Evolutionary conservation across 2,113 vertebrate genomes (phyloP).

Genomic region (Nipponia nippon): DNA sequence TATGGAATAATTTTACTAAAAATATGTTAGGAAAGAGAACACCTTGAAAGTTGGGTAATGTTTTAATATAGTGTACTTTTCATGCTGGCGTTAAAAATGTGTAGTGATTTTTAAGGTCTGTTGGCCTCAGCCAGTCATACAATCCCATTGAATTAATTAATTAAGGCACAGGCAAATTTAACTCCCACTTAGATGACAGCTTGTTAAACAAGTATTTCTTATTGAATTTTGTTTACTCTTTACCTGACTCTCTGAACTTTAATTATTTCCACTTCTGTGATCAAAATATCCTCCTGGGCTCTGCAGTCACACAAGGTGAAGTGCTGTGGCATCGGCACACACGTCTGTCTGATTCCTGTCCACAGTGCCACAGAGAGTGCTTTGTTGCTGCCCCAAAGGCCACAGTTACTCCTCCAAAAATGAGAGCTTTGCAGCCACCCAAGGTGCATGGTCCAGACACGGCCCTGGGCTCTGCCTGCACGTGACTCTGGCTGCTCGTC

Average conservation of each 20-base stretch:
- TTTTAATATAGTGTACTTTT: neutral
- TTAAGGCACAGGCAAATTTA: neutral
- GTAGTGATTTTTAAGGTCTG: neutral
- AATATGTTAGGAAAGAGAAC: neutral
- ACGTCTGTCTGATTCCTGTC: neutral
- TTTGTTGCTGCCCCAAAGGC: neutral
- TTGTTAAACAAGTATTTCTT: neutral
- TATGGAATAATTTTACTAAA: neutral
- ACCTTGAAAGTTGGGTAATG: neutral
- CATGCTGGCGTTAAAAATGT: neutral
- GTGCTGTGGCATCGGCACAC: fast-evolving
- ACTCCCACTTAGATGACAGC: neutral
- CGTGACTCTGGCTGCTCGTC: fast-evolving
- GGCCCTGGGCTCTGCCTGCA: too few species aligned
- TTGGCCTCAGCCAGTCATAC: neutral
- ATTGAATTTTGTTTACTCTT: neutral
- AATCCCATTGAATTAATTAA: neutral
- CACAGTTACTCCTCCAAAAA: neutral
- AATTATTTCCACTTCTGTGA: neutral
- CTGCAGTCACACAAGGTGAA: neutral
- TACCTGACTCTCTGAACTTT: neutral
- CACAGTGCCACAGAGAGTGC: neutral
- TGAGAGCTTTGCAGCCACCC: neutral
- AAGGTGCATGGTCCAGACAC: fast-evolving
- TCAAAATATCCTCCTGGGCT: neutral